These are phyloP conservation scores for Galemys pyrenaicus DNA, from an alignment of 2,113 vertebrate genomes.

Conservation along the genomic window DNA sequence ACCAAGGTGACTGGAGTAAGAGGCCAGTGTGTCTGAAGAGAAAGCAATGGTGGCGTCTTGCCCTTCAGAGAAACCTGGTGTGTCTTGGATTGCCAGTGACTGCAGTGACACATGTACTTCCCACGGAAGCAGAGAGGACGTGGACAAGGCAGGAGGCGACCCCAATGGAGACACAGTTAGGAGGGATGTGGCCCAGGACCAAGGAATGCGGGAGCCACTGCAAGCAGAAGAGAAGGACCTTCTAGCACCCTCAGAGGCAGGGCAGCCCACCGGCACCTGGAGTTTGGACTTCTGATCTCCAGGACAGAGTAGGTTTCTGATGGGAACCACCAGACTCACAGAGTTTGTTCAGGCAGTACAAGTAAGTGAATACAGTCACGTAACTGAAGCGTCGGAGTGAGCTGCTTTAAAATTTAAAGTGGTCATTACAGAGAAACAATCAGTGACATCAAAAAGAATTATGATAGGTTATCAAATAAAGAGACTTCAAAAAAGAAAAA, in stretches of 20 bases:
- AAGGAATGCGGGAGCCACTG: too few species aligned
- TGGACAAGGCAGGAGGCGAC: too few species aligned
- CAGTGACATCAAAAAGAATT: background rate
- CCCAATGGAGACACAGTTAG: background rate
- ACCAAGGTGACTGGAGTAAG: too few species aligned
- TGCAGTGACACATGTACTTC: background rate
- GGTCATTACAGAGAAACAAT: background rate
- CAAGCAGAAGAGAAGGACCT: too few species aligned
- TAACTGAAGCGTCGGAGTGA: background rate
- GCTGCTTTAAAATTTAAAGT: background rate
- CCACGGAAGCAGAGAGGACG: background rate
- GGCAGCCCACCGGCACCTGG: accelerated
- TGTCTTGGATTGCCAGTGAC: too few species aligned
- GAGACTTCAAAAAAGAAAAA: background rate
- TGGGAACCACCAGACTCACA: background rate
- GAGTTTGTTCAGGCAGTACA: background rate
- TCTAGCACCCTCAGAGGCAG: too few species aligned
- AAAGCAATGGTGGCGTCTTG: too few species aligned
- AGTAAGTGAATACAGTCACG: background rate
- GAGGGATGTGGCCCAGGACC: background rate
- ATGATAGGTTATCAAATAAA: background rate
- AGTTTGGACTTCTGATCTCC: background rate
- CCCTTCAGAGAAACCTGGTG: too few species aligned
- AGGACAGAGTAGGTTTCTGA: background rate
- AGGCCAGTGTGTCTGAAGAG: too few species aligned